A percentile compares a stretch with the other conserved stretches of the same genome.
Conservation (phyloP, 2,888 invertebrate species). For the Perdita meconis region DNA sequence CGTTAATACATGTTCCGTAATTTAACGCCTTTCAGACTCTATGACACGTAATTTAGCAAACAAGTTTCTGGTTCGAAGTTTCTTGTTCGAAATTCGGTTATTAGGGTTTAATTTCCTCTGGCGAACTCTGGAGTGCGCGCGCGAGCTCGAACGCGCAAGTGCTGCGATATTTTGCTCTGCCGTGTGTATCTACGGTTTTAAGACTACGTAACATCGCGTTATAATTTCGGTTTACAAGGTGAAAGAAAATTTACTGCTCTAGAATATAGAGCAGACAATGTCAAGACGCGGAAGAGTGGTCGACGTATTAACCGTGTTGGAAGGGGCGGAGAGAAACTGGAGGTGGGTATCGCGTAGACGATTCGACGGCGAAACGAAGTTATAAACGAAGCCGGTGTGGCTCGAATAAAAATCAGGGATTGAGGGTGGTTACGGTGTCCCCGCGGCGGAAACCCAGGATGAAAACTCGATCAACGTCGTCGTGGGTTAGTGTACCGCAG, state of each 20-base stretch:
- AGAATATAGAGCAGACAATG: neutral
- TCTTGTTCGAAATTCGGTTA: conserved; percentile 13
- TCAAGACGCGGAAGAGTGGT: neutral
- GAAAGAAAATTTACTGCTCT: neutral
- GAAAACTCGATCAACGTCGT: conserved; percentile 77
- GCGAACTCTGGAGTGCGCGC: neutral
- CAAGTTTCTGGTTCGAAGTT: neutral
- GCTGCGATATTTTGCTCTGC: too few species aligned
- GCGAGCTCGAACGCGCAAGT: too few species aligned
- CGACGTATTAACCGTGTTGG: neutral
- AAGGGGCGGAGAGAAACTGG: neutral
- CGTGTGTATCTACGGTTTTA: neutral
- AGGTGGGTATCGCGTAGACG: conserved; percentile 51
- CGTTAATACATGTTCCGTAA: conserved; percentile 1
- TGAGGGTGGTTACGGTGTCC: conserved; percentile 53
- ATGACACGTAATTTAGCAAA: conserved; percentile 5
- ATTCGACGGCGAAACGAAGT: conserved; percentile 67
- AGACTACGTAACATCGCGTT: neutral
- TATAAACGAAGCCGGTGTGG: conserved; percentile 74
- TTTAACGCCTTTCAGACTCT: neutral
- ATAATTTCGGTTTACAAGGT: neutral
- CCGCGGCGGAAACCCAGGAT: conserved; percentile 60
- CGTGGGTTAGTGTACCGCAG: conserved; percentile 43
- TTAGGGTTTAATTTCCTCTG: conserved; percentile 13
- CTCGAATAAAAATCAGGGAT: conserved; percentile 74